Percentiles rank a stretch among this genome's conserved stretches.
These are phyloP conservation scores for Colletes collaris DNA, from an alignment of 2,888 invertebrate species.

Conservation along the genomic window DNA sequence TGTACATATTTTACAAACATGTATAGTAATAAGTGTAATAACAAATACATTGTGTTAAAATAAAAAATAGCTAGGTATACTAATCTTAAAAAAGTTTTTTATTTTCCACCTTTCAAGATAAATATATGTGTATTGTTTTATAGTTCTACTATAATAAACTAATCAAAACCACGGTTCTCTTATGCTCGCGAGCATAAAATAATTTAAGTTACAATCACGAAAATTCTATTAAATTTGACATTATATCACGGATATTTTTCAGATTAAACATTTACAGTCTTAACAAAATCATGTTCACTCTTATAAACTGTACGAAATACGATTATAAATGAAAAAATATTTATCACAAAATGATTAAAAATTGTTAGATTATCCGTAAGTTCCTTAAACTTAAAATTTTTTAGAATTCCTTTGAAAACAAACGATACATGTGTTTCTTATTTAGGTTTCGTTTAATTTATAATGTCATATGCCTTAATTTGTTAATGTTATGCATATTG, in stretches of 20 bases:
- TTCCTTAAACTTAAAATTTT: not conserved
- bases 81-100: conserved; percentile 74
- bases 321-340: conserved; percentile 4
- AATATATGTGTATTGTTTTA: conserved; percentile 69
- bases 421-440: conserved; percentile 5
- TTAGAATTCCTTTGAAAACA: conserved; percentile 1
- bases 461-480: conserved; percentile 18
- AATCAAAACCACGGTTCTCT: conserved; percentile 45
- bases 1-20: not conserved
- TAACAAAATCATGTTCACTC: conserved; percentile 9
- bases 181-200: conserved; percentile 44
- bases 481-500: conserved; percentile 20
- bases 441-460: conserved; percentile 29
- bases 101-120: conserved; percentile 70
- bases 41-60: not conserved
- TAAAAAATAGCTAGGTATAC: not conserved
- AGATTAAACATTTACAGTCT: conserved; percentile 9
- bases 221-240: conserved; percentile 12
- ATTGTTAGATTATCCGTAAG: not conserved
- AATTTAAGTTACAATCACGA: conserved; percentile 21
- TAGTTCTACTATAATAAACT: conserved; percentile 55
- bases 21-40: not conserved
- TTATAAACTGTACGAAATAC: conserved; percentile 22
- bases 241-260: conserved; percentile 17
- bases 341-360: conserved; percentile 13